Percentiles rank a stretch among this genome's conserved stretches.
These are phyloP conservation scores for Drosophila kambysellisi DNA, from an alignment of 2,888 invertebrate genomes.

Conservation along the genomic window DNA sequence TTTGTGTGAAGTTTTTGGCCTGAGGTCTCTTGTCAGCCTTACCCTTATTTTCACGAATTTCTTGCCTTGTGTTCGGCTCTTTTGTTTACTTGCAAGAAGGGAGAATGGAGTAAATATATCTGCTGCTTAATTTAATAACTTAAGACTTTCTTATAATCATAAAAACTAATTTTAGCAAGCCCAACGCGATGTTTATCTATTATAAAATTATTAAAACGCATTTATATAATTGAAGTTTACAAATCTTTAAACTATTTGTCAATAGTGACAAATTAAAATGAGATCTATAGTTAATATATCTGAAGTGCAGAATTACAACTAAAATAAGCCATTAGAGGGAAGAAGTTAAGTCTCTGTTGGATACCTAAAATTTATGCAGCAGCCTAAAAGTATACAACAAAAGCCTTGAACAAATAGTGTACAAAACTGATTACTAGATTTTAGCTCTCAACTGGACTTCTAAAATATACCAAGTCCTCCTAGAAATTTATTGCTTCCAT, in stretches of 20 bases:
- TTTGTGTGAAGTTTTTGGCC: conserved; percentile 53
- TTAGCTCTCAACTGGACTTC: neutral
- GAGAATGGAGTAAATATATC: neutral
- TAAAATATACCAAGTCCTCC: neutral
- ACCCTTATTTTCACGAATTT: conserved; percentile 20
- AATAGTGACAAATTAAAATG: neutral
- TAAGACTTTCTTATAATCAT: neutral
- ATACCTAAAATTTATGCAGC: accelerated
- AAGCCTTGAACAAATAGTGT: neutral
- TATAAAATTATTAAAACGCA: neutral
- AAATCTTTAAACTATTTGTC: neutral
- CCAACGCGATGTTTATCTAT: neutral
- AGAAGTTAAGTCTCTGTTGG: neutral
- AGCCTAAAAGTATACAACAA: conserved; percentile 45
- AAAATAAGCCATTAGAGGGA: too few species aligned
- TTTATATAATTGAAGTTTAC: neutral
- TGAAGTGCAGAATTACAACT: too few species aligned
- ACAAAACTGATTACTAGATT: neutral
- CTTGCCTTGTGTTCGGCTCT: conserved; percentile 26
- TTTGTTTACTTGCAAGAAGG: conserved; percentile 8
- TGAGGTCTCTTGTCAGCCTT: conserved; percentile 23
- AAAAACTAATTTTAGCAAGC: neutral
- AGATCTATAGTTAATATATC: neutral
- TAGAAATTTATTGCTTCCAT: neutral
- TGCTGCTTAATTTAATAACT: neutral